Evolutionary conservation across 2,888 invertebrate species (phyloP).

Genomic region (Caenorhabditis sinica): DNA sequence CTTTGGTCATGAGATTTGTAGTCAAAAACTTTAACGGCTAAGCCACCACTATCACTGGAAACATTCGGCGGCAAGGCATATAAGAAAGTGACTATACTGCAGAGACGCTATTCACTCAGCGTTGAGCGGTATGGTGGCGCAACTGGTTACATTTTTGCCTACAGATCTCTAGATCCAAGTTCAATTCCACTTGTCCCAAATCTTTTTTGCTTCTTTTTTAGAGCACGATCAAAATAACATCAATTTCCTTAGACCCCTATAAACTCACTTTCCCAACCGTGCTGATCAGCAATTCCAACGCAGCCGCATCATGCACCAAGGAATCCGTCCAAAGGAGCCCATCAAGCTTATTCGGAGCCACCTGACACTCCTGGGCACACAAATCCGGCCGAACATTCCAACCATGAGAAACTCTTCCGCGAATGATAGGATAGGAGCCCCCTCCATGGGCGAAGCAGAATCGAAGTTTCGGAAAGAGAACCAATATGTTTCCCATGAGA

Average conservation of each 20-base stretch:
- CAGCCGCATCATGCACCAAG: conserved; percentile 85
- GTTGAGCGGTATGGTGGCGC: too few relatives aligned
- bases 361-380: conserved; percentile 85
- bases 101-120: too few relatives aligned
- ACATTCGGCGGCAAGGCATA: not conserved
- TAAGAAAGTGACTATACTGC: too few relatives aligned
- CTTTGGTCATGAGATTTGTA: not conserved
- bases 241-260: not conserved
- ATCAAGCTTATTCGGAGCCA: conserved; percentile 84
- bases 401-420: conserved; percentile 86
- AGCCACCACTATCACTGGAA: not conserved
- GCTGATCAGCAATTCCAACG: conserved; percentile 85
- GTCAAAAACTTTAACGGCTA: not conserved
- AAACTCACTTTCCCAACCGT: conserved; percentile 85
- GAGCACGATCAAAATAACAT: not conserved
- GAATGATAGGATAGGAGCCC: conserved; percentile 86
- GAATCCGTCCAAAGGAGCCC: conserved; percentile 86
- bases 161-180: not conserved
- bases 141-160: not conserved
- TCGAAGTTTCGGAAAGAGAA: conserved; percentile 85
- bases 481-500: conserved; percentile 86
- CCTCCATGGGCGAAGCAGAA: conserved; percentile 86
- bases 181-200: not conserved
- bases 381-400: conserved; percentile 85
- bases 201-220: not conserved